Base-by-base conservation (phyloP, 1,140 invertebrate species). In the Tetramorium alpestre region DNA sequence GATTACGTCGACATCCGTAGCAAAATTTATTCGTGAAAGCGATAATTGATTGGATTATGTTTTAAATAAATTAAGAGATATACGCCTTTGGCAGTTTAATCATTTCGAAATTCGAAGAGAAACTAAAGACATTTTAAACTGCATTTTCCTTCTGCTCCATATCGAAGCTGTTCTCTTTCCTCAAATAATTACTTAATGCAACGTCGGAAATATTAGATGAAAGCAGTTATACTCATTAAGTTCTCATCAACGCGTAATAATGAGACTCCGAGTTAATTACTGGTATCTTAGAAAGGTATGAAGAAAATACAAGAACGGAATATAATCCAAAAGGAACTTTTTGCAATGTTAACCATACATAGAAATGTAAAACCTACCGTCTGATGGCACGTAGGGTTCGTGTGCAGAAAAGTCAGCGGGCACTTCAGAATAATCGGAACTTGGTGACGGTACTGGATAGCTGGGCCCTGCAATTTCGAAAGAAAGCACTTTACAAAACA, bases 391-490 rank as follows among this genome's bases (percentile, higher is more conserved):
- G 7, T 89, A 93, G 2, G 56, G 86, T 7, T 91, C 54, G 33
- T 91, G 88, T 18, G 44, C 60, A 28, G 75, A 49, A 33, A 92
- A 91, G 62, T 47, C 72, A 38, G 75, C 62, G 10, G 62, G 49
- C 2, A 62, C 49, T 41, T 76, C 87, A 7, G 88, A 85, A 64
- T 92, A 94, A 38, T 93, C 89, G 6, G 88, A 67, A 13, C 70
- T 81, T 6, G 93, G 91, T 25, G 92, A 91, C 80, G 90, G 85
- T 51, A 87, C 91, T 11, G 92, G 88, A 67, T 94, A 95, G 25
- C 28, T 47, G 47, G 54, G 87, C 76, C 78, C 92, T 94, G 64
- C 25, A 25, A 51, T 77, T 88, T 77, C 47, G 41, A 76, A 60
- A 49, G 6, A 13, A 65, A 54, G 49, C 58, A 72, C n/a, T 54